Evolutionary conservation across 2,888 invertebrate species (phyloP).

Genomic region (Formica aserva): DNA sequence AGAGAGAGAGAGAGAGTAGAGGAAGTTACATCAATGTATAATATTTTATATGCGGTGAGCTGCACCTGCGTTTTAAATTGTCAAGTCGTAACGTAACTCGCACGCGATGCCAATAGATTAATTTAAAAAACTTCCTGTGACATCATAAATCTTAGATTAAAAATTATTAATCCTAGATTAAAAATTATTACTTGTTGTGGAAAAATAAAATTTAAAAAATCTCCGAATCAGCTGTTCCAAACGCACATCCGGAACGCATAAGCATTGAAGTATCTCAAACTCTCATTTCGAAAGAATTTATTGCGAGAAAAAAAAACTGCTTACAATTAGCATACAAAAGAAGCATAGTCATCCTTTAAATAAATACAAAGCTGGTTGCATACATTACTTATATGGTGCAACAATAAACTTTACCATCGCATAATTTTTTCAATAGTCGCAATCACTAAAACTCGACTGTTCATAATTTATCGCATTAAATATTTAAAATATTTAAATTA

Average conservation of each 20-base stretch:
- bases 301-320: not conserved
- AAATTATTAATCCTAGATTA: not conserved
- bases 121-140: not conserved
- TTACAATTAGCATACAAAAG: not conserved
- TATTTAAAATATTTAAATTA: not conserved
- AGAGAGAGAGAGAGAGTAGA: not conserved
- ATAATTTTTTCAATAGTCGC: not conserved
- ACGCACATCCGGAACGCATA: not conserved
- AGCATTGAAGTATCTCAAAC: not conserved
- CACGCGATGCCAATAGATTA: not conserved
- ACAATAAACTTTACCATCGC: not conserved
- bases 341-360: not conserved
- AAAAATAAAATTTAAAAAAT: not conserved
- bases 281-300: not conserved
- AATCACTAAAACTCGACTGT: not conserved
- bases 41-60: constrained; percentile 23
- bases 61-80: constrained; percentile 5
- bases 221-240: not conserved
- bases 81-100: not conserved
- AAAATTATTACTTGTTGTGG: not conserved
- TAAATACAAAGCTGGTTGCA: not conserved
- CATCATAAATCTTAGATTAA: not conserved
- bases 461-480: not conserved
- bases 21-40: constrained; percentile 25
- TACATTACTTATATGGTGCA: not conserved